These are phyloP conservation scores for Phaedon cochleariae DNA, from an alignment of 2,888 invertebrate species.

Conservation along the genomic window DNA sequence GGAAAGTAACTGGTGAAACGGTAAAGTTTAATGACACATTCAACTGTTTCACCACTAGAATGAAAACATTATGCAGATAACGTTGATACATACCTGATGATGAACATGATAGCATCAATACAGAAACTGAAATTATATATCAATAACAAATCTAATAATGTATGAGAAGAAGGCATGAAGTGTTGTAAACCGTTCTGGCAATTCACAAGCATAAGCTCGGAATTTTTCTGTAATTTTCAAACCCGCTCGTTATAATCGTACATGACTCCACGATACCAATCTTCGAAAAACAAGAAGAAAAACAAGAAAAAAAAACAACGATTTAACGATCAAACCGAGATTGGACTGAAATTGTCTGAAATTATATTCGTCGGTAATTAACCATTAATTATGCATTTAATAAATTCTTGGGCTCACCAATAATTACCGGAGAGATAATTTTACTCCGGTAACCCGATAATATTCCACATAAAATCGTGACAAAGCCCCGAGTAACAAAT, in stretches of 20 bases:
- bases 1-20: no score
- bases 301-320: conserved; percentile 24
- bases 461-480: conserved; percentile 65
- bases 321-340: conserved; percentile 30
- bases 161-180: background rate
- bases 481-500: conserved; percentile 64
- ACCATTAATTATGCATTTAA: conserved; percentile 62
- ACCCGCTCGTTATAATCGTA: background rate
- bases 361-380: conserved; percentile 55
- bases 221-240: background rate
- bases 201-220: background rate
- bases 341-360: conserved; percentile 37
- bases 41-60: no score
- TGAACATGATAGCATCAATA: no score
- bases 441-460: conserved; percentile 61
- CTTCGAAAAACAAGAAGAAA: conserved; percentile 5
- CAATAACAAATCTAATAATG: no score
- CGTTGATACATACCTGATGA: no score
- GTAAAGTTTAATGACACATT: no score
- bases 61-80: no score
- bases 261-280: conserved; percentile 23
- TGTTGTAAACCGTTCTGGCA: background rate
- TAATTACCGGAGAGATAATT: conserved; percentile 62
- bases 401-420: conserved; percentile 60
- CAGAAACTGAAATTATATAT: no score